Conservation (phyloP, 1,140 invertebrate species). For the Sminthurides bifidus region DNA sequence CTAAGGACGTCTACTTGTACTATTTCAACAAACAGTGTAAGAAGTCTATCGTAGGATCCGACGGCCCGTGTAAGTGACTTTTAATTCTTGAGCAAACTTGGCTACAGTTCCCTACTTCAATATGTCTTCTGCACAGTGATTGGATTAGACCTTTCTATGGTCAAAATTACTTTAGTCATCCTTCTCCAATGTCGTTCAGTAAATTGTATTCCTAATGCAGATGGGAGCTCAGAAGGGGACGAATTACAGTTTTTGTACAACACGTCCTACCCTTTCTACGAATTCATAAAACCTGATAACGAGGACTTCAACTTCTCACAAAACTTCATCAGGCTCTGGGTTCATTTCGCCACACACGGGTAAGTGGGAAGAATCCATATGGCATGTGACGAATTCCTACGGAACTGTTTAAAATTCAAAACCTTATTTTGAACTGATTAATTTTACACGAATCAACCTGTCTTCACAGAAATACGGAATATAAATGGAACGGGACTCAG, state of each 20-base stretch:
- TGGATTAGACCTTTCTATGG: too few species aligned
- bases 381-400: not conserved
- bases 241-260: conserved; percentile 29
- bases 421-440: not conserved
- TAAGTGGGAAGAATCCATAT: not conserved
- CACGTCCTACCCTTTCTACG: not conserved
- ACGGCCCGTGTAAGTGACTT: not conserved
- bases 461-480: not conserved
- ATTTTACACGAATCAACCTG: not conserved
- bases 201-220: not conserved
- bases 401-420: not conserved
- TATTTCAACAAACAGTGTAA: not conserved
- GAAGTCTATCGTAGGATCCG: not conserved
- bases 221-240: conserved; percentile 27
- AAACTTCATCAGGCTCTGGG: conserved; percentile 24
- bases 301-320: conserved; percentile 11
- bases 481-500: not conserved
- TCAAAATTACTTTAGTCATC: too few species aligned
- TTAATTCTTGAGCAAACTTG: too few species aligned
- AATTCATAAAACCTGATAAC: not conserved
- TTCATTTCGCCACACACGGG: conserved; percentile 27
- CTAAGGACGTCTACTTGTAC: conserved; percentile 3
- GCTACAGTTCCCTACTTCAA: too few species aligned
- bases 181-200: too few species aligned
- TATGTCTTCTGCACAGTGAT: too few species aligned